A percentile compares a stretch with the other conserved stretches of the same genome.
These are phyloP conservation scores for Chelon auratus DNA, from an alignment of 2,797 vertebrate species.

Conservation along the genomic window DNA sequence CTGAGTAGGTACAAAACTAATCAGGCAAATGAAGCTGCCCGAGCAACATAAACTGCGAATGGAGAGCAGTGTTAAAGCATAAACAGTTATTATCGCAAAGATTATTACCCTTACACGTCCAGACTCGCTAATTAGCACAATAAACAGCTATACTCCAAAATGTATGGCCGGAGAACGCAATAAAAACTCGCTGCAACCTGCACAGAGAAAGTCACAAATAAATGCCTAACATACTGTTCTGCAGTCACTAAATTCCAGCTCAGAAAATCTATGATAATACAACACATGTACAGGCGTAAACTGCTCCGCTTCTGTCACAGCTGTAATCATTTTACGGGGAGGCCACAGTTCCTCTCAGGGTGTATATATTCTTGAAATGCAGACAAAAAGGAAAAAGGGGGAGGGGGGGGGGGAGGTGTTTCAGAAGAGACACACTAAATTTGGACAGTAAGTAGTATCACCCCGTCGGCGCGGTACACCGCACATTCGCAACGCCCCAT, in stretches of 20 bases:
- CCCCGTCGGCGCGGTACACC: constrained; percentile 87
- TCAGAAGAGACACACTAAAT: constrained; percentile 86
- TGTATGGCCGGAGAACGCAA: constrained; percentile 66
- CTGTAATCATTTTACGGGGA: constrained; percentile 80
- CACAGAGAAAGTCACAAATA: constrained; percentile 53
- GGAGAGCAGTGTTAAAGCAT: constrained; percentile 74
- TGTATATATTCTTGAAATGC: constrained; percentile 77
- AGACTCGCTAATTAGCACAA: constrained; percentile 81
- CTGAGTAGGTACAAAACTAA: constrained; percentile 80
- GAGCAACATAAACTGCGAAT: constrained; percentile 72
- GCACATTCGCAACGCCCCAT: constrained; percentile 91
- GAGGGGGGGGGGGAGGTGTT: constrained; percentile 42
- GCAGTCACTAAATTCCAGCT: constrained; percentile 60
- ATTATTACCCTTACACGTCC: constrained; percentile 82
- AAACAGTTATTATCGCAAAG: constrained; percentile 84
- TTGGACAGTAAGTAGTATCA: constrained; percentile 90
- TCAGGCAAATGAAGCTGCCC: constrained; percentile 80
- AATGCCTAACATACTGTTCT: constrained; percentile 47
- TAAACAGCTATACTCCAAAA: constrained; percentile 81
- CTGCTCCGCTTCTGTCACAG: constrained; percentile 66
- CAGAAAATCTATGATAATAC: constrained; percentile 62
- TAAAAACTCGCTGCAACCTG: constrained; percentile 58
- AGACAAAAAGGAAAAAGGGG: constrained; percentile 62
- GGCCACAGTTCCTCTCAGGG: constrained; percentile 69
- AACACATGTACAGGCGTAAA: constrained; percentile 60